Base-by-base conservation (phyloP, 2,888 invertebrate genomes). In the Eurytoma adleriae region DNA sequence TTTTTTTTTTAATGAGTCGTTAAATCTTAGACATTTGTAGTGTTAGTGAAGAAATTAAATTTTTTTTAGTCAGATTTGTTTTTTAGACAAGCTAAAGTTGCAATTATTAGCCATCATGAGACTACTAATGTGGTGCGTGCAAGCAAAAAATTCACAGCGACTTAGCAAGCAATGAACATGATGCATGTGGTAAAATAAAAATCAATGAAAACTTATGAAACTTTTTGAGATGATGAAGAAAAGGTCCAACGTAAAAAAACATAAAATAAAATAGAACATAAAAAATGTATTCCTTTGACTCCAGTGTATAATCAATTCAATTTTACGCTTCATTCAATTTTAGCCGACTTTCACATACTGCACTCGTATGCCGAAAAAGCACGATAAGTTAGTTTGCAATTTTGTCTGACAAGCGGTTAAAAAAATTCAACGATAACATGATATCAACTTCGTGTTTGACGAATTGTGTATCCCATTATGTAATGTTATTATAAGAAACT, bases 231-330 rank as follows among this genome's bases (percentile, higher is more conserved):
- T 24, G 24, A 24, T 24, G 24, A 24, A 24, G 30, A 27, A 62
- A 27, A n/a, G 20, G 40, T 56, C 3, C n/a, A 50, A 40, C 30
- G 18, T 56, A 71, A 48, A 71, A 50, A 30, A 69, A 54, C 2
- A 30, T 24, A 10, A 30, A 56, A 69, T 20, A 59, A 57, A 59
- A 59, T 18, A 40, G 40, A 50, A 70, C 61, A 64, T 18, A n/a
- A 24, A 56, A 56, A 18, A 64, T 48, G 20, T 64, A 48, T 13
- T 56, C 27, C 52, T 1, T 57, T 68, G 57, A 64, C 40, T 16
- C 66, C 57, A 78, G 73, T 73, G 76, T 56, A 77, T 74, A 78
- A 78, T 78, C 80, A 78, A 78, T 78, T 80, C 71, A 79, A 71
- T 78, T 73, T 71, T 54, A 62, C 18, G n/a, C 4, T 66, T 16